These are phyloP conservation scores for Oppia nitens DNA, from an alignment of 1,140 invertebrate species.

Conservation along the genomic window DNA sequence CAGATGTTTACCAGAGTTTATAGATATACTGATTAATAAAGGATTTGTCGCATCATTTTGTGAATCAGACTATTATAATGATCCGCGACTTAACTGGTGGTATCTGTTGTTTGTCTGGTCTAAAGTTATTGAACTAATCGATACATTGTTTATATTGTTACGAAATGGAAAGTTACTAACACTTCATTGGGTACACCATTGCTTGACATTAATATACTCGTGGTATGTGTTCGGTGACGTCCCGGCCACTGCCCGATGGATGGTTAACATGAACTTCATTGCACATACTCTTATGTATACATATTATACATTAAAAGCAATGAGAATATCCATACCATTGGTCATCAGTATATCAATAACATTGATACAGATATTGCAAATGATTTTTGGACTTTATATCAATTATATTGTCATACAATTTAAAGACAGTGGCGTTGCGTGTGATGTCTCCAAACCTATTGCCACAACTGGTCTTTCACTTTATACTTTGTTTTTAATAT, in stretches of 20 bases:
- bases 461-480: conserved; percentile 51
- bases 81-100: conserved; percentile 43
- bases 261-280: conserved; percentile 96
- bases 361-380: conserved; percentile 72
- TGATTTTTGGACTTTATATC: conserved; percentile 78
- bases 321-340: conserved; percentile 61
- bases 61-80: conserved; percentile 7
- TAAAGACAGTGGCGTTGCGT: conserved; percentile 26
- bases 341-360: conserved; percentile 82
- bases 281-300: conserved; percentile 96
- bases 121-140: conserved; percentile 77
- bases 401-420: conserved; percentile 58
- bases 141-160: conserved; percentile 90
- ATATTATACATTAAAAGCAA: conserved; percentile 79
- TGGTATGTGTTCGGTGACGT: conserved; percentile 46
- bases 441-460: conserved; percentile 30
- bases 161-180: conserved; percentile 95
- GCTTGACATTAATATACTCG: conserved; percentile 50
- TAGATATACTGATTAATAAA: conserved; percentile 1
- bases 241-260: conserved; percentile 48
- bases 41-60: conserved; percentile 6
- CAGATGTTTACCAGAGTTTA: conserved; percentile 14
- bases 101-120: conserved; percentile 89
- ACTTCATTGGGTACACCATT: conserved; percentile 70
- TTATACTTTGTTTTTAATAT: conserved; percentile 56